Conservation (phyloP, 2,888 invertebrate species). For the Leptarthrus brevirostris region DNA sequence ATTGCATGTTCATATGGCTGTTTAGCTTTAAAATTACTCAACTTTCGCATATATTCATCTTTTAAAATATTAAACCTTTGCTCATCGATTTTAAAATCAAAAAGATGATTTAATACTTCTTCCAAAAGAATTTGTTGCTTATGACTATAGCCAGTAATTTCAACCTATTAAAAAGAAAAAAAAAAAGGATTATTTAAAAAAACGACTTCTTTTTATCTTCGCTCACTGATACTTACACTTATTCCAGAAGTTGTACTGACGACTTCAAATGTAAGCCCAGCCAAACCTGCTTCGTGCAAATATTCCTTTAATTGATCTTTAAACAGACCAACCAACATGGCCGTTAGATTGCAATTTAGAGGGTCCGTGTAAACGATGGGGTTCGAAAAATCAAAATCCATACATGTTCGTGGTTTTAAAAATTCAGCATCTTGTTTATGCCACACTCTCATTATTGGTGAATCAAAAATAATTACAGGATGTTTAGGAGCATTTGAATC, state of each 20-base stretch:
- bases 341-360: slow-evolving; percentile 81
- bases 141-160: slow-evolving; percentile 89
- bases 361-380: slow-evolving; percentile 91
- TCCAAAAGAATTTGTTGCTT: slow-evolving; percentile 86
- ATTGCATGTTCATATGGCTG: slow-evolving; percentile 89
- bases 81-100: slow-evolving; percentile 83
- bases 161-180: no score
- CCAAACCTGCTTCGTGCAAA: slow-evolving; percentile 90
- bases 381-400: slow-evolving; percentile 77
- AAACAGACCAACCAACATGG: slow-evolving; percentile 84
- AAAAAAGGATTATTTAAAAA: no score
- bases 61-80: slow-evolving; percentile 86
- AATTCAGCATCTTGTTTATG: slow-evolving; percentile 95
- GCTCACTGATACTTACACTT: slow-evolving; percentile 84
- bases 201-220: no score
- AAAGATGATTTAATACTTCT: slow-evolving; percentile 86
- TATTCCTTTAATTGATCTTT: slow-evolving; percentile 92
- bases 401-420: slow-evolving; percentile 85
- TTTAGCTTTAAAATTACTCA: slow-evolving; percentile 92
- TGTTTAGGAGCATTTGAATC: slow-evolving; percentile 73
- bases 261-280: slow-evolving; percentile 85
- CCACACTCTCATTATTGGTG: slow-evolving; percentile 87
- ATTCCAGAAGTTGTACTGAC: slow-evolving; percentile 86
- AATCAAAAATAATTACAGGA: slow-evolving; percentile 82
- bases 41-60: slow-evolving; percentile 83